Percentiles rank a stretch among this genome's conserved stretches.
phyloP scores from a whole-genome alignment of 2,888 invertebrate species.

The Rhingia rostrata region DNA sequence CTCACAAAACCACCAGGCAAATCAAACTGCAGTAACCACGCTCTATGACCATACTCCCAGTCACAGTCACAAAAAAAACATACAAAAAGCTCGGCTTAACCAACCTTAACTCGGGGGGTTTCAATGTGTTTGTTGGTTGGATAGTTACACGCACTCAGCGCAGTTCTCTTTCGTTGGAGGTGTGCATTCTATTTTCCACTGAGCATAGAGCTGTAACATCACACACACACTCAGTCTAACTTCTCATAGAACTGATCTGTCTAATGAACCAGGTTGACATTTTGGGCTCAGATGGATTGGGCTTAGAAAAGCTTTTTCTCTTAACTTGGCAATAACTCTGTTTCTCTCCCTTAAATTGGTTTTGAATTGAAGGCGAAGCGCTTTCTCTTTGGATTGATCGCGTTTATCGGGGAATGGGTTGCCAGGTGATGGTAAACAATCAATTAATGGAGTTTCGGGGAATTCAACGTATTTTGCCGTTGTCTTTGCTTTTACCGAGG shows the following conservation, averaged over 20 bases:
- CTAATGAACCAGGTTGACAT: conserved; percentile 43
- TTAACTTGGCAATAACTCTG: not conserved
- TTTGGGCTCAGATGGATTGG: conserved; percentile 1
- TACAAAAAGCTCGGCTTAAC: conserved; percentile 49
- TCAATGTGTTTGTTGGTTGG: conserved; percentile 22
- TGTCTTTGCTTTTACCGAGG: not conserved
- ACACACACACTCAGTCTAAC: conserved; percentile 25
- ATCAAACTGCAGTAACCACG: conserved; percentile 69
- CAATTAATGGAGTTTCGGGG: conserved; percentile 39
- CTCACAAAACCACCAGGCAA: conserved; percentile 63
- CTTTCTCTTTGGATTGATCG: conserved; percentile 40
- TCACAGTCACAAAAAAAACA: not conserved
- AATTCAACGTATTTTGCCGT: conserved; percentile 9
- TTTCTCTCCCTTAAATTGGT: conserved; percentile 29
- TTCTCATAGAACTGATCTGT: conserved; percentile 32
- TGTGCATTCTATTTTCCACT: conserved; percentile 37
- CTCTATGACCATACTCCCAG: conserved; percentile 61
- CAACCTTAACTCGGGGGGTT: conserved; percentile 43
- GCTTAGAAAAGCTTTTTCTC: conserved; percentile 46
- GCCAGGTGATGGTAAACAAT: conserved; percentile 49
- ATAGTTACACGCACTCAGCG: not conserved
- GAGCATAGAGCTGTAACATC: not conserved
- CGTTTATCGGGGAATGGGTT: conserved; percentile 38
- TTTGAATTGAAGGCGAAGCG: not conserved
- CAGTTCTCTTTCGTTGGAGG: not conserved